A percentile compares a stretch with the other conserved stretches of the same genome.
phyloP scores from a whole-genome alignment of 2,797 vertebrate genomes.

The Threskiornis aethiopicus region DNA sequence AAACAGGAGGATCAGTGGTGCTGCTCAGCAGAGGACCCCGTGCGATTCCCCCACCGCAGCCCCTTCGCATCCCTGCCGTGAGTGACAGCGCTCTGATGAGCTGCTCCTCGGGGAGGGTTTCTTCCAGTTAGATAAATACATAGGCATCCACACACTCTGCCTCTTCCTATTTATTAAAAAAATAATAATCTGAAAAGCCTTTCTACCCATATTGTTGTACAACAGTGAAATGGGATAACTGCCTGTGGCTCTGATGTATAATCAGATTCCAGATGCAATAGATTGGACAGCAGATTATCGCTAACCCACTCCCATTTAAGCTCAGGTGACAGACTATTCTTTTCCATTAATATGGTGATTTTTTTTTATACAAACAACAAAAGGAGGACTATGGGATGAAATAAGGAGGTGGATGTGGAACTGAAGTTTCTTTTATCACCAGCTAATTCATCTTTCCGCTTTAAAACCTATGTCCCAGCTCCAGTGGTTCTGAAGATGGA shows the following conservation, averaged over 20 bases:
- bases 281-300: neutral
- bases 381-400: neutral
- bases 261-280: slow-evolving; percentile 48
- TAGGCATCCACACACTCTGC: neutral
- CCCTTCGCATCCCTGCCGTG: neutral
- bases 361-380: neutral
- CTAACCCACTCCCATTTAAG: slow-evolving; percentile 53
- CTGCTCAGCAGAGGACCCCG: neutral
- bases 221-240: neutral
- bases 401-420: neutral
- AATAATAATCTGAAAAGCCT: slow-evolving; percentile 5
- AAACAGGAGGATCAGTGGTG: neutral
- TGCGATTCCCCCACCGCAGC: accelerated
- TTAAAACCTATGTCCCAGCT: neutral
- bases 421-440: neutral
- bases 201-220: slow-evolving; percentile 2
- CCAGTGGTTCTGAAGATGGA: neutral
- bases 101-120: neutral
- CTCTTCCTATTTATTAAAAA: slow-evolving; percentile 43
- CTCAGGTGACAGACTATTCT: slow-evolving; percentile 14
- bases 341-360: slow-evolving; percentile 27
- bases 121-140: slow-evolving; percentile 1
- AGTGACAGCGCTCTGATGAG: neutral
- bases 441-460: neutral
- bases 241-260: neutral